These are phyloP conservation scores for Palloptera scutellata DNA, from an alignment of 2,888 invertebrate species.

Conservation along the genomic window DNA sequence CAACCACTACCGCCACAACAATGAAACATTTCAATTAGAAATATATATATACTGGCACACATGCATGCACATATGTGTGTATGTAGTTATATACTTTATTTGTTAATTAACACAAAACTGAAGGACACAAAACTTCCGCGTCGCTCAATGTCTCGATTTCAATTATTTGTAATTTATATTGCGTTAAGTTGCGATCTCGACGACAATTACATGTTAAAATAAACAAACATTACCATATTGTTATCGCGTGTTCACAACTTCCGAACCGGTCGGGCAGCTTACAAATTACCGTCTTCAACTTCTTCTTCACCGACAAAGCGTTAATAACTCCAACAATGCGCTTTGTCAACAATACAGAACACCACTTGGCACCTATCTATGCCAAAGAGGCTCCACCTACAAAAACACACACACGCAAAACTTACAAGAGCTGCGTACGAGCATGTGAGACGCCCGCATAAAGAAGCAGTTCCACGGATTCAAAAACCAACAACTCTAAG, in stretches of 20 bases:
- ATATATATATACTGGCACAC: no score
- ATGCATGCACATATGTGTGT: no score
- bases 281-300: slow-evolving; percentile 1
- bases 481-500: background rate
- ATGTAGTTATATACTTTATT: no score
- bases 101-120: no score
- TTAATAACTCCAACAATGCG: background rate
- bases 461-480: slow-evolving; percentile 11
- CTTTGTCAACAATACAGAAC: background rate
- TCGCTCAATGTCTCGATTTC: no score
- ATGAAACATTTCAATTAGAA: no score
- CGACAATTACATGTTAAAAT: no score
- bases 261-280: background rate
- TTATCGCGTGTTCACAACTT: background rate
- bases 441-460: slow-evolving; percentile 8
- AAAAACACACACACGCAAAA: slow-evolving; percentile 42
- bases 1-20: no score
- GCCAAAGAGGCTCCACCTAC: slow-evolving; percentile 55
- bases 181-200: no score
- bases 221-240: background rate
- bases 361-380: background rate
- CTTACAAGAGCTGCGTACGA: slow-evolving; percentile 21
- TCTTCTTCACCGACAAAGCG: background rate
- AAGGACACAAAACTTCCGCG: no score
- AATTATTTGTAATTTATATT: no score